Base-by-base conservation (phyloP, 2,113 vertebrate species). In the Pluvianellus socialis region DNA sequence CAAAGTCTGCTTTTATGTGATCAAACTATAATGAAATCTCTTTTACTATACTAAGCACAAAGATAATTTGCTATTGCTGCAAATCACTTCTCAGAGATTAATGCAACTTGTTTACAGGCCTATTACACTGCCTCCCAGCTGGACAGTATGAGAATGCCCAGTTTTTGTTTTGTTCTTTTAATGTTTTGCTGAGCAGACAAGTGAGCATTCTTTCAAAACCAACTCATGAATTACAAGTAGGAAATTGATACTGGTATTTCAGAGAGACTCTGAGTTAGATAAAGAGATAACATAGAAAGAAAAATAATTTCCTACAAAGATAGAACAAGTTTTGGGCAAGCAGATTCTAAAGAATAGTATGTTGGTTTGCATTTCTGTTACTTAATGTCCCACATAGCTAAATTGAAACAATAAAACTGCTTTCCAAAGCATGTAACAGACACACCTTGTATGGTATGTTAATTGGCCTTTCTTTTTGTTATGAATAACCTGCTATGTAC, bases 161-260 rank as follows among this genome's bases (percentile, higher is more conserved):
- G 79, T 86, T 94, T 96, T 82, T 94, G 93, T 91, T 97, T 94
- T 94, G 86, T 87, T 94, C 94, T 92, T 89, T 86, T 88, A 56
- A 70, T 71, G 90, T 75, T 95, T 79, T 91, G 94, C 86, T 96
- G 82, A 96, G 76, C 77, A 96, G 82, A 97, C 96, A 96, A 97
- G 74, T 33, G 89, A 96, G 92, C 94, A 95, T 96, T 97, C 92
- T 97, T 94, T 72, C 87, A 84, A 95, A 96, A 94, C 30, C 75
- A 83, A 45, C 92, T 84, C 75, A 27, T 33, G 38, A 92, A 95
- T 93, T 88, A 90, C 88, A 91, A 88, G 76, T 42, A 87, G 42
- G 61, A 96, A 96, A 96, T 52, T 22, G 49, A 82, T 88, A 55
- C 12, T 53, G 35, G 23, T 55, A 75, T 74, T 84, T 84, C 56